phyloP scores from a whole-genome alignment of 1,140 invertebrate genomes.

The Phenacoccus solenopsis region DNA sequence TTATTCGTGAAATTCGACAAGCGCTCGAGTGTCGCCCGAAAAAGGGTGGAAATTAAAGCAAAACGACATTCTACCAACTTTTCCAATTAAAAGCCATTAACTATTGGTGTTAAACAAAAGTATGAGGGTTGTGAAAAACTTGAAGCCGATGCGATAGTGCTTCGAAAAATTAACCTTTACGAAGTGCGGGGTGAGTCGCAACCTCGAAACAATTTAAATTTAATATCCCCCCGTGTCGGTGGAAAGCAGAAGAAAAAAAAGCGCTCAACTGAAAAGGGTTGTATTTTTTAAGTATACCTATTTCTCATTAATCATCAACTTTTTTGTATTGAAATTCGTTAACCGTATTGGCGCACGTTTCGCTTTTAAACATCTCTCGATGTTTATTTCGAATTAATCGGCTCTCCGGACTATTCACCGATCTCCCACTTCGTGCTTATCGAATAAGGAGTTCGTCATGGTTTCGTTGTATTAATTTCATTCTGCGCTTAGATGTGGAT shows the following conservation, averaged over 20 bases:
- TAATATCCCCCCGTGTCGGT: neutral
- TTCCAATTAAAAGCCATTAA: constrained; percentile 16
- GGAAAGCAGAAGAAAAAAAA: neutral
- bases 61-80: constrained; percentile 1
- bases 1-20: neutral
- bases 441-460: too few relatives aligned
- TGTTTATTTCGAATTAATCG: neutral
- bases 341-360: too few relatives aligned
- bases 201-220: constrained; percentile 11
- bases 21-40: too few relatives aligned
- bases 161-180: neutral
- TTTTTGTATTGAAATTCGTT: neutral
- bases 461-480: neutral
- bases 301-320: neutral
- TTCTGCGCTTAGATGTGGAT: too few relatives aligned
- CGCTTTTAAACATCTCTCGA: neutral
- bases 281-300: neutral
- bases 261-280: neutral
- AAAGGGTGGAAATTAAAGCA: too few relatives aligned
- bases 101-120: constrained; percentile 8
- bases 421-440: too few relatives aligned
- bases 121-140: constrained; percentile 15
- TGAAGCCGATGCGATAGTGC: neutral
- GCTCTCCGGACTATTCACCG: too few relatives aligned
- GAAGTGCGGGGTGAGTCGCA: neutral